Percentiles rank a stretch among this genome's conserved stretches.
Evolutionary conservation across 1,140 invertebrate genomes (phyloP).

Genomic region (Coptotermes formosanus): DNA sequence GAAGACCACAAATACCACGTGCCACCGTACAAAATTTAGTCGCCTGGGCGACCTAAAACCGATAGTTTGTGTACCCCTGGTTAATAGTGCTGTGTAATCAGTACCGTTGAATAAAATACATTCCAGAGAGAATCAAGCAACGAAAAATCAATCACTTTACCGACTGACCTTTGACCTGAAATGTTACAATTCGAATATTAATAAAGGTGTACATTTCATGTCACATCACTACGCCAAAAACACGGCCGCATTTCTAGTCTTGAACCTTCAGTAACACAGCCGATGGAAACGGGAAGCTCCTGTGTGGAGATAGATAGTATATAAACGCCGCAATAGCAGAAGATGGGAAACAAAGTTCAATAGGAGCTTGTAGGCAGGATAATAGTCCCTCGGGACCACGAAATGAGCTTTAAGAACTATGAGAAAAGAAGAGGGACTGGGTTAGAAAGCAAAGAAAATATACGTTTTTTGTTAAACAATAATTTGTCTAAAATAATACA

Average conservation of each 20-base stretch:
- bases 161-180: too few species aligned
- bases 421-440: background rate
- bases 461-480: background rate
- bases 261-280: background rate
- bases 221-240: background rate
- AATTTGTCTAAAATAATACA: constrained; percentile 6
- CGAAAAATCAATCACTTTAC: too few species aligned
- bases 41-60: too few species aligned
- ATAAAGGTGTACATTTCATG: too few species aligned
- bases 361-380: background rate
- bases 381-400: background rate
- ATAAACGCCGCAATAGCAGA: background rate
- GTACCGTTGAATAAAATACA: too few species aligned
- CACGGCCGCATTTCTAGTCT: background rate
- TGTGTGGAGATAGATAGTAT: background rate
- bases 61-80: too few species aligned
- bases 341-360: constrained; percentile 4
- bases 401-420: background rate
- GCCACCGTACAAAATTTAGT: too few species aligned
- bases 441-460: background rate
- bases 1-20: too few species aligned
- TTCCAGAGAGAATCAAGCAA: too few species aligned
- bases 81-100: too few species aligned
- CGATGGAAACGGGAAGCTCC: background rate
- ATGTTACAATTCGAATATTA: too few species aligned